phyloP scores from a whole-genome alignment of 1,140 invertebrate genomes.

The Rhyzopertha dominica region DNA sequence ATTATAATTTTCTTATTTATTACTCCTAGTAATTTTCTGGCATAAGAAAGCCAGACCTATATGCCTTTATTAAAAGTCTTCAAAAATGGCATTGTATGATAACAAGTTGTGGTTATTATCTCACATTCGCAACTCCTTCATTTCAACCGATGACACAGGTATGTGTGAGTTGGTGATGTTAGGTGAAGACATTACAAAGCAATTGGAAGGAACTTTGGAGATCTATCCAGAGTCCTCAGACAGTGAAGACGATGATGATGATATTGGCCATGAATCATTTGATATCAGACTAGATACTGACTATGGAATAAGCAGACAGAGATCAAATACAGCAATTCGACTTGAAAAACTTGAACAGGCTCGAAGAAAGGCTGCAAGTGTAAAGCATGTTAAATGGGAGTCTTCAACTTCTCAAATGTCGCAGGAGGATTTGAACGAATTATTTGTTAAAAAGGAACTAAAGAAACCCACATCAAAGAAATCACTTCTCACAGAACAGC shows the following conservation, averaged over 20 bases:
- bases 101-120: constrained; percentile 88
- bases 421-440: constrained; percentile 58
- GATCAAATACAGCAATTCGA: constrained; percentile 85
- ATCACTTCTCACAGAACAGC: constrained; percentile 65
- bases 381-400: constrained; percentile 75
- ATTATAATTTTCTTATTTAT: no score
- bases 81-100: constrained; percentile 89
- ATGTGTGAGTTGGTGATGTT: constrained; percentile 68
- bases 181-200: constrained; percentile 54
- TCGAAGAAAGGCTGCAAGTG: constrained; percentile 72
- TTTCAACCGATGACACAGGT: constrained; percentile 91
- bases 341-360: constrained; percentile 86
- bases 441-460: constrained; percentile 60
- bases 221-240: constrained; percentile 71
- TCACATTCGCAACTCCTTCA: constrained; percentile 89
- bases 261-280: constrained; percentile 59
- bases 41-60: no score
- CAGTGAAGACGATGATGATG: constrained; percentile 69
- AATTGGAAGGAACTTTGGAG: constrained; percentile 55
- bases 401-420: constrained; percentile 48
- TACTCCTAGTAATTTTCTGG: no score
- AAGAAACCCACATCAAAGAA: constrained; percentile 40
- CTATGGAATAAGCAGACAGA: constrained; percentile 66
- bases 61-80: no score
- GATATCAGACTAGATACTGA: constrained; percentile 69